Percentiles rank a stretch among this genome's conserved stretches.
Conservation (phyloP, 2,888 invertebrate genomes). For the Kuschelorhynchus macadamiae region DNA sequence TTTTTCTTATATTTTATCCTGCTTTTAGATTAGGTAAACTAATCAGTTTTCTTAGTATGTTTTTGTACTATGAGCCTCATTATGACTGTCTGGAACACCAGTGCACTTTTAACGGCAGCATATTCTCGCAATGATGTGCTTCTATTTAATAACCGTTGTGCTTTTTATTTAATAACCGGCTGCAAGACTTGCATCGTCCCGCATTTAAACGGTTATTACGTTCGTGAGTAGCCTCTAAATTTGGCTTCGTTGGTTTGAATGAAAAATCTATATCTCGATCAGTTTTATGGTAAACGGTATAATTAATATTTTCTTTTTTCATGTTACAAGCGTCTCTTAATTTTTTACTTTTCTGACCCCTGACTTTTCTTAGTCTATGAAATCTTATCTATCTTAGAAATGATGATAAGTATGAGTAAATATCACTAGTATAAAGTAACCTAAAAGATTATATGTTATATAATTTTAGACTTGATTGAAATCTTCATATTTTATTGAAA, state of each 20-base stretch:
- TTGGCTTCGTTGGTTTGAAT: slow-evolving; percentile 9
- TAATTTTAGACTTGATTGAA: no score
- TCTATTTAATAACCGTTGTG: slow-evolving; percentile 59
- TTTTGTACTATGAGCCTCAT: not conserved
- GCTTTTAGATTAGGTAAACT: not conserved
- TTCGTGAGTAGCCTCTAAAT: slow-evolving; percentile 19
- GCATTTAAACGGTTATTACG: slow-evolving; percentile 26
- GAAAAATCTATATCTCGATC: slow-evolving; percentile 13
- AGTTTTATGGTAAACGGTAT: no score
- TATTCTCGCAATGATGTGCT: slow-evolving; percentile 62
- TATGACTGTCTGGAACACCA: slow-evolving; percentile 8
- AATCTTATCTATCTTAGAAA: no score
- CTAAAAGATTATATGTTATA: no score
- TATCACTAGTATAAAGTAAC: no score
- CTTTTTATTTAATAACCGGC: slow-evolving; percentile 58
- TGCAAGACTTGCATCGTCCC: slow-evolving; percentile 19
- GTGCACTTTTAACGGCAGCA: slow-evolving; percentile 57
- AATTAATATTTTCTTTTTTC: no score
- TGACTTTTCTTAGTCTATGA: no score
- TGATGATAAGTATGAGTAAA: no score
- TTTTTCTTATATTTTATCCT: no score
- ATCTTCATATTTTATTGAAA: no score
- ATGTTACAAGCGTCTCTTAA: no score
- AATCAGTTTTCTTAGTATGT: not conserved
- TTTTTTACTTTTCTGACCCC: no score